These are phyloP conservation scores for Tyria jacobaeae DNA, from an alignment of 2,888 invertebrate species.

Conservation along the genomic window DNA sequence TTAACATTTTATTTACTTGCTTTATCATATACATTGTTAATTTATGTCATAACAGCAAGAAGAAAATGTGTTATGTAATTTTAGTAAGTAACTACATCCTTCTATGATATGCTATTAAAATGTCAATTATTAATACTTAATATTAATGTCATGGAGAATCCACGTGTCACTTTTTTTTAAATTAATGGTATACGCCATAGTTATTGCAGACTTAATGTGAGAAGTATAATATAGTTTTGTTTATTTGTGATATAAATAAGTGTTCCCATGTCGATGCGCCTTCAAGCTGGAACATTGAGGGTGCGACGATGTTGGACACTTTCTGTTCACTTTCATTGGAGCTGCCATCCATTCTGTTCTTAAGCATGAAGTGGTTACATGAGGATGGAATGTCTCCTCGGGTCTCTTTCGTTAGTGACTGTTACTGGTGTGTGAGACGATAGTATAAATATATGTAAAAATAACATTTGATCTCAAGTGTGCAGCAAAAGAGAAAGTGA, in stretches of 20 bases:
- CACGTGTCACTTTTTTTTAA: constrained; percentile 27
- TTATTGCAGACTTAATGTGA: constrained; percentile 44
- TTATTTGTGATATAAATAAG: constrained; percentile 52
- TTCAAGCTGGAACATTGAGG: constrained; percentile 47
- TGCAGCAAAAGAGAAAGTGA: constrained; percentile 83
- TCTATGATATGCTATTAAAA: constrained; percentile 62
- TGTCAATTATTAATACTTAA: constrained; percentile 71
- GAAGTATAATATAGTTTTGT: constrained; percentile 82
- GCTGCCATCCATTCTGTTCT: constrained; percentile 45
- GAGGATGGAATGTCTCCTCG: constrained; percentile 56
- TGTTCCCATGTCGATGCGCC: constrained; percentile 51
- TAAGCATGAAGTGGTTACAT: constrained; percentile 46
- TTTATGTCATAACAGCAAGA: neutral
- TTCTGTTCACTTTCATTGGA: constrained; percentile 17
- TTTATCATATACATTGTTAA: neutral
- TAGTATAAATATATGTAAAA: constrained; percentile 83
- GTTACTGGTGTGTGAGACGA: constrained; percentile 80
- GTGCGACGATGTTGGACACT: constrained; percentile 45
- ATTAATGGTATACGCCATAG: constrained; percentile 21
- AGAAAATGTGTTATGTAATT: neutral
- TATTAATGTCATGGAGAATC: constrained; percentile 48
- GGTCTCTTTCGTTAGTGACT: constrained; percentile 63
- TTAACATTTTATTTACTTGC: neutral
- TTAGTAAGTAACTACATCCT: constrained; percentile 60
- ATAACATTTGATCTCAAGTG: constrained; percentile 86